Percentiles rank a stretch among this genome's conserved stretches.
Conservation (phyloP, 2,888 invertebrate species). For the Achlya flavicornis region DNA sequence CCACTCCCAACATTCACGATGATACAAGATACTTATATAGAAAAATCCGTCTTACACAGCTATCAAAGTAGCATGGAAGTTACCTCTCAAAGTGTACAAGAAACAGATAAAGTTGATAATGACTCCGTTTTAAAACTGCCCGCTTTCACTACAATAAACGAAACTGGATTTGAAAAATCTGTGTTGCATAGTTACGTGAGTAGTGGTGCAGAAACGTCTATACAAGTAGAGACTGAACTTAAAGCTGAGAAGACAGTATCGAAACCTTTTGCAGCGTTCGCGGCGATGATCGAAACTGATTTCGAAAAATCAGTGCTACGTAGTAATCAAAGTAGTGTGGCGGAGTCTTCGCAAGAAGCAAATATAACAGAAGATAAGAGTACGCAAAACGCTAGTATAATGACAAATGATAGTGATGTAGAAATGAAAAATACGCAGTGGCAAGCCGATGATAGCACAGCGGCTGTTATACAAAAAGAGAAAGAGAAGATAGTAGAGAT, state of each 20-base stretch:
- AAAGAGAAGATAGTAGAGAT: constrained; percentile 73
- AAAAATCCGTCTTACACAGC: constrained; percentile 67
- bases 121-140: constrained; percentile 42
- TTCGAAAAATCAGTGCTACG: constrained; percentile 61
- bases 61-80: constrained; percentile 62
- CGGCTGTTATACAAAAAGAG: constrained; percentile 64
- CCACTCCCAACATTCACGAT: constrained; percentile 59
- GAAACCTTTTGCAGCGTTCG: constrained; percentile 43
- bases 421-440: constrained; percentile 47
- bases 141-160: constrained; percentile 57
- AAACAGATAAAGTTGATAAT: constrained; percentile 33
- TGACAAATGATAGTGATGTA: constrained; percentile 73
- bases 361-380: constrained; percentile 20
- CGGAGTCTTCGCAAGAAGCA: constrained; percentile 40
- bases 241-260: constrained; percentile 28
- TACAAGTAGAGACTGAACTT: constrained; percentile 33
- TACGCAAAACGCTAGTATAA: constrained; percentile 54
- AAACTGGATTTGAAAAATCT: constrained; percentile 61
- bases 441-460: constrained; percentile 24
- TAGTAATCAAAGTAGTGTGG: constrained; percentile 58
- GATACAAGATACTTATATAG: constrained; percentile 56
- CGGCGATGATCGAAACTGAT: constrained; percentile 54
- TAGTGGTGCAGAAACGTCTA: constrained; percentile 48
- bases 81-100: constrained; percentile 42
- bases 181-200: constrained; percentile 61